Conservation (phyloP, 2,113 vertebrate species). For the Herpetotheres cachinnans region DNA sequence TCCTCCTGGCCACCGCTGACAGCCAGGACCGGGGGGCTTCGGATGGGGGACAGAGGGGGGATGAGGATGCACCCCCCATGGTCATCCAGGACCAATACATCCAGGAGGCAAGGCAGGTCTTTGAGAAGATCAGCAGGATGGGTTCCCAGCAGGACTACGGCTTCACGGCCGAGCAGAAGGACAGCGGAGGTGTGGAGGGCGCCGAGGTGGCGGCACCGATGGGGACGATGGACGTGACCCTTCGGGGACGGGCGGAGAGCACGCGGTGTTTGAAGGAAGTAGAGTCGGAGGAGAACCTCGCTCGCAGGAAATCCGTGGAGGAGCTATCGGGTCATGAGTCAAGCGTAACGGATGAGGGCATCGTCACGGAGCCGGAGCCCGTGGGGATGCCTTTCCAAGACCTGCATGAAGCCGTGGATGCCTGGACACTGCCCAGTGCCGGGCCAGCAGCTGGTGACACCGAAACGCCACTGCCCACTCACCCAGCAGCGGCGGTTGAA, state of each 20-base stretch:
- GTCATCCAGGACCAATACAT: conserved; percentile 88
- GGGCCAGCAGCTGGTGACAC: background rate
- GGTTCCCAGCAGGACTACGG: conserved; percentile 76
- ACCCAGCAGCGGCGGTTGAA: background rate
- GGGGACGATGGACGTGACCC: background rate
- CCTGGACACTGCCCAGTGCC: conserved; percentile 70
- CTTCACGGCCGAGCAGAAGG: conserved; percentile 64
- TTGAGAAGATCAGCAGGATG: conserved; percentile 94
- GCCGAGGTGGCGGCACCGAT: background rate
- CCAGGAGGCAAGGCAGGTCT: conserved; percentile 93
- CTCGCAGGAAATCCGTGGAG: conserved; percentile 78
- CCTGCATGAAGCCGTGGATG: conserved; percentile 69
- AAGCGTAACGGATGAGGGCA: conserved; percentile 93
- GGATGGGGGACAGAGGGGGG: conserved; percentile 55
- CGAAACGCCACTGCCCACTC: background rate
- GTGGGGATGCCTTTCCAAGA: conserved; percentile 68
- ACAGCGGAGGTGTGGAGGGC: conserved; percentile 62
- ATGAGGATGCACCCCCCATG: conserved; percentile 76
- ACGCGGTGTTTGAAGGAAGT: conserved; percentile 52
- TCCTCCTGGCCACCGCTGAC: conserved; percentile 75
- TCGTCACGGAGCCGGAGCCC: conserved; percentile 89
- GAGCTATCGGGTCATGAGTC: conserved; percentile 92
- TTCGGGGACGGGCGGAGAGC: conserved; percentile 11
- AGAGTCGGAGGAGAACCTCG: conserved; percentile 73
- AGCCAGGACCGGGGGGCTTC: conserved; percentile 63